Conservation (phyloP, 1,140 invertebrate genomes). For the Kradibia gibbosae region DNA sequence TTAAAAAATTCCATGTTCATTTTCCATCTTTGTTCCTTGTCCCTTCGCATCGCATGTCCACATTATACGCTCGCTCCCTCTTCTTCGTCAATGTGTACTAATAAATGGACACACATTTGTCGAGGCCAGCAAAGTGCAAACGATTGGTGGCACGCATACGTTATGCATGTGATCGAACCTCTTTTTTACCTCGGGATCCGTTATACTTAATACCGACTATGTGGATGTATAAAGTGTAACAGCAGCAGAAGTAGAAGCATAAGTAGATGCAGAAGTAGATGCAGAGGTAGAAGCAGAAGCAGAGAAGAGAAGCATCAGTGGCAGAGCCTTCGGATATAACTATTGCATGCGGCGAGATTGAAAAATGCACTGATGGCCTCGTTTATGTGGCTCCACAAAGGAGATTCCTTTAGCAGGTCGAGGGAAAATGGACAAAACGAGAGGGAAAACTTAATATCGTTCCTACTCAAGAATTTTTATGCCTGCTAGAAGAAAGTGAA, state of each 20-base stretch:
- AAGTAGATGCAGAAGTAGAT: no score
- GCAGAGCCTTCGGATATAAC: background rate
- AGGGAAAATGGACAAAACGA: background rate
- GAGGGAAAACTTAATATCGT: background rate
- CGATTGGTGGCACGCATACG: no score
- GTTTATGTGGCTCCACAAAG: background rate
- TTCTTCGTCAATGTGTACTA: no score
- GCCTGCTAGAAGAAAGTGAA: background rate
- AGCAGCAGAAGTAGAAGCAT: no score
- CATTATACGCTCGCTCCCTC: no score
- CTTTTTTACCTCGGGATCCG: conserved; percentile 34
- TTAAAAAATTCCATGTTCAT: no score
- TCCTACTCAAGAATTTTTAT: background rate
- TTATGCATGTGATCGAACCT: background rate
- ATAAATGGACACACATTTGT: background rate
- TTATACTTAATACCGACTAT: conserved; percentile 22
- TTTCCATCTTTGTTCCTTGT: no score
- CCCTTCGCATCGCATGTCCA: no score
- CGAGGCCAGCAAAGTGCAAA: background rate
- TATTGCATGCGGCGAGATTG: background rate
- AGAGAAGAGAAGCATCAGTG: background rate
- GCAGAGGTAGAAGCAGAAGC: no score
- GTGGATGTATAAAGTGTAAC: conserved; percentile 9
- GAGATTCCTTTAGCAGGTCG: background rate
- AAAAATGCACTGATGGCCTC: background rate